These are phyloP conservation scores for Patagioenas fasciata DNA, from an alignment of 2,113 vertebrate species.

Conservation along the genomic window DNA sequence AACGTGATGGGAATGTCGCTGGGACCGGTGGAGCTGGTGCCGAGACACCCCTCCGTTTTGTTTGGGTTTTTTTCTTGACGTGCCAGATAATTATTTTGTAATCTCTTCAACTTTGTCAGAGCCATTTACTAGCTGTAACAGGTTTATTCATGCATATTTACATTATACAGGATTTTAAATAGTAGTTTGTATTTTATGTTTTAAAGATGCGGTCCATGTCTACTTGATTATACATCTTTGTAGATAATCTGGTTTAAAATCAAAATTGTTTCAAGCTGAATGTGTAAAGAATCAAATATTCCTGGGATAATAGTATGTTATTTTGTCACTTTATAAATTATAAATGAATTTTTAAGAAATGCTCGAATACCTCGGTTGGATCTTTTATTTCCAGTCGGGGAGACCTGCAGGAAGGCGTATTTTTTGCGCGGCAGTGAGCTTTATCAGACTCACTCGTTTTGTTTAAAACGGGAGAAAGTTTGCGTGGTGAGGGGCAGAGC, in stretches of 20 bases:
- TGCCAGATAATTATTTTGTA: conserved; percentile 32
- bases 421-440: not conserved
- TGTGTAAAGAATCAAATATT: conserved; percentile 53
- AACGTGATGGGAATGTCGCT: not conserved
- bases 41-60: not conserved
- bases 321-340: conserved; percentile 71
- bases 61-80: not conserved
- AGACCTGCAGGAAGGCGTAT: not conserved
- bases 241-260: conserved; percentile 19
- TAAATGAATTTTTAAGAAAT: conserved; percentile 59
- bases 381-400: not conserved
- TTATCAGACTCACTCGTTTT: not conserved
- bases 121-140: conserved; percentile 20
- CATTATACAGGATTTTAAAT: conserved; percentile 42
- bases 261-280: conserved; percentile 48
- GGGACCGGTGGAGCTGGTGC: not conserved
- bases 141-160: conserved; percentile 37
- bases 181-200: conserved; percentile 43
- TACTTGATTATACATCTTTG: not conserved
- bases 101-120: conserved; percentile 47
- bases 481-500: not conserved
- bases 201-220: not conserved
- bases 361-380: conserved; percentile 51
- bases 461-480: not conserved
- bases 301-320: conserved; percentile 52